These are phyloP conservation scores for Formica selysi DNA, from an alignment of 1,140 invertebrate species.

Conservation along the genomic window DNA sequence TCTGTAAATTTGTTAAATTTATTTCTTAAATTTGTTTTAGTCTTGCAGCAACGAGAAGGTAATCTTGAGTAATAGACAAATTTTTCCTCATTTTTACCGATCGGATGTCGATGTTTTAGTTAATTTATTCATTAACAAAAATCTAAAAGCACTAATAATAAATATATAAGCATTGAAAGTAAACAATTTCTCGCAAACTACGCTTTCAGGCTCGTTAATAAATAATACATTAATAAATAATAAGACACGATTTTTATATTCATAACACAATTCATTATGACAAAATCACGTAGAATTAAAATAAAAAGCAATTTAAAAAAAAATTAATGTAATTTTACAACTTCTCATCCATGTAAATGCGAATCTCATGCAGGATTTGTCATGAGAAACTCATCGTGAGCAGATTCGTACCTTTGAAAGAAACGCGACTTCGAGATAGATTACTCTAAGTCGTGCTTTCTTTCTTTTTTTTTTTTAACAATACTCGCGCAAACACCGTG, in stretches of 20 bases:
- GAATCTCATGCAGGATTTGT: not conserved
- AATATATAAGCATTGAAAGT: not conserved
- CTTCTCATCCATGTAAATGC: not conserved
- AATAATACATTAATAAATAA: not conserved
- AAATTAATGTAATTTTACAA: not conserved
- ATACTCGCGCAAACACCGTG: constrained; percentile 11
- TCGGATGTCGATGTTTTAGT: not conserved
- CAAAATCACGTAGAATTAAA: not conserved
- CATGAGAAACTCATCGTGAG: not conserved
- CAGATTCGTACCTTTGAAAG: not conserved
- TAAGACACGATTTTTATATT: constrained; percentile 24
- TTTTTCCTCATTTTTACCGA: not conserved
- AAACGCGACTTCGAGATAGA: not conserved
- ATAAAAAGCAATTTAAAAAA: not conserved
- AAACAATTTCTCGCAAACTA: not conserved
- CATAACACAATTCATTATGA: not conserved
- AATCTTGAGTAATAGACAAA: not conserved
- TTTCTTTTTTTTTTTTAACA: constrained; percentile 14
- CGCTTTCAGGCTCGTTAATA: not conserved
- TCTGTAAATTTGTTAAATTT: constrained; percentile 9
- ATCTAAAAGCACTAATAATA: not conserved
- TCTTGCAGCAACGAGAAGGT: not conserved
- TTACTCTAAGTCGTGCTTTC: not conserved
- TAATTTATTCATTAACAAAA: constrained; percentile 26
- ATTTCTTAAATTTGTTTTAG: not conserved